Base-by-base conservation (phyloP, 2,888 invertebrate genomes). In the Orchesellides sinensis region DNA sequence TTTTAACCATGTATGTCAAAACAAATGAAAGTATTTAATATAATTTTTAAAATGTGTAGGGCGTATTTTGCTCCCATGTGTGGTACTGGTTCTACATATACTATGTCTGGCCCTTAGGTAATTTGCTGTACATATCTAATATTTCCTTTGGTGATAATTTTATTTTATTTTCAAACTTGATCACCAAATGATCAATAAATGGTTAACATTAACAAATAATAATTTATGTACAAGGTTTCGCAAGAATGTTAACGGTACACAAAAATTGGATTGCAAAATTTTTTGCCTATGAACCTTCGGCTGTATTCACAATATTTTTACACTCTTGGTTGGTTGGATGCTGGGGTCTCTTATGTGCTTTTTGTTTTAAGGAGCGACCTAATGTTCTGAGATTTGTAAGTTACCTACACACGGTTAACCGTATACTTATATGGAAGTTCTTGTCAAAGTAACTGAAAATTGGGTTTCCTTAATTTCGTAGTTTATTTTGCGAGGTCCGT, bases 351-450 rank as follows among this genome's bases (percentile, higher is more conserved):
- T 25, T 75, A 6, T 52, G 52, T 23, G 40, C 65, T 0, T 54
- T 52, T 12, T 75, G 75, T 40, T 75, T 65, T 35, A 21, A 29
- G 2, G 66, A 66, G 14, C 54, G 17, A 27, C 65, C 65, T n/a
- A 1, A 10, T 3, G 4, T 65, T 40, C 25, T 66, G 19, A 65
- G 12, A 75, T 54, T n/a, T n/a, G n/a, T n/a, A n/a, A n/a, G n/a
- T n/a, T n/a, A n/a, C n/a, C n/a, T n/a, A n/a, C n/a, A n/a, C n/a
- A n/a, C n/a, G 65, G 75, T 65, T 12, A 12, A 6, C 12, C 6
- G 32, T 17, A 23, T n/a, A n/a, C n/a, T 14, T 23, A 10, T 17
- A 27, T 27, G 1, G 2, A 2, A n/a, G n/a, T n/a, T n/a, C n/a
- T 5, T 40, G 2, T 14, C 40, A 5, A 40, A 32, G 52, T 5